Conservation (phyloP, 2,113 vertebrate genomes). For the Deroptyus accipitrinus region DNA sequence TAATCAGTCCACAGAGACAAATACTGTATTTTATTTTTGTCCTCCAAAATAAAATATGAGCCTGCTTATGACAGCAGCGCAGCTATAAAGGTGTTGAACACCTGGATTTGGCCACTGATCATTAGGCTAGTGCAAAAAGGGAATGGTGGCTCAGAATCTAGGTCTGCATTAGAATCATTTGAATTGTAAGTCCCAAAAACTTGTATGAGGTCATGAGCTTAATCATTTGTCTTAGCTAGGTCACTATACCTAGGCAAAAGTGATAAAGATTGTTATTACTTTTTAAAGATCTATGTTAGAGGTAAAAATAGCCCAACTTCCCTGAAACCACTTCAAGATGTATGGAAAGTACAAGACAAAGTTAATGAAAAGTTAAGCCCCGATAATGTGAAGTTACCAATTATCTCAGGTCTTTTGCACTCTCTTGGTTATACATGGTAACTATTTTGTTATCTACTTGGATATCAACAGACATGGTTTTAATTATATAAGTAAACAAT, state of each 20-base stretch:
- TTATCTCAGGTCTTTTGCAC: not conserved
- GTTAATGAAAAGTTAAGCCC: not conserved
- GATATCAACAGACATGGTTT: constrained; percentile 1
- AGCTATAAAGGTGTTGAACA: not conserved
- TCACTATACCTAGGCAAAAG: not conserved
- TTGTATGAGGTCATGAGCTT: not conserved
- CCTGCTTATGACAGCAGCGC: not conserved
- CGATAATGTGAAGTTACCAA: not conserved
- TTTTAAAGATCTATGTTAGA: not conserved
- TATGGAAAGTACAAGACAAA: not conserved
- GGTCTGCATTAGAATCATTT: not conserved
- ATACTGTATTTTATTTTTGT: not conserved
- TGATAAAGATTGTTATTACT: not conserved
- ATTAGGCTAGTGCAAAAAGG: not conserved
- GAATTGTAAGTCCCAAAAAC: not conserved
- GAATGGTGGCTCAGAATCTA: not conserved
- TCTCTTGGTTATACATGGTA: not conserved
- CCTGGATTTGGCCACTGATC: not conserved
- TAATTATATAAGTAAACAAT: constrained; percentile 27
- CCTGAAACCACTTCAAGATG: not conserved
- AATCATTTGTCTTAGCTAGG: not conserved
- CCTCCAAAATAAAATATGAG: not conserved
- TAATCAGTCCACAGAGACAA: not conserved
- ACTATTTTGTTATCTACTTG: not conserved
- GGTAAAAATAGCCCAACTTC: not conserved